These are phyloP conservation scores for Drosophila cracens DNA, from an alignment of 2,888 invertebrate species.

Conservation along the genomic window DNA sequence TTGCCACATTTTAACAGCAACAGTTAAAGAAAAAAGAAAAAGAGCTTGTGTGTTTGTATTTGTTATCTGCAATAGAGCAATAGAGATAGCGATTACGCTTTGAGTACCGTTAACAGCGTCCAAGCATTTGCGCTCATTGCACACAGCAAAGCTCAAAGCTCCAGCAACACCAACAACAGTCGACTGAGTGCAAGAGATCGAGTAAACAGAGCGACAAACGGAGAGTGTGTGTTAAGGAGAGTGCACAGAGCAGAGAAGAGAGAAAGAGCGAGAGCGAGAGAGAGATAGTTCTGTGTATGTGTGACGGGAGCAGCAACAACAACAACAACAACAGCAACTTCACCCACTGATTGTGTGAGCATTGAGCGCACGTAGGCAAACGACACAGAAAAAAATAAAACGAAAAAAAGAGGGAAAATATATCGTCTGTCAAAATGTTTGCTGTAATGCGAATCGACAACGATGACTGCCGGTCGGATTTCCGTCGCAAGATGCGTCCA, in stretches of 20 bases:
- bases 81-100: constrained; percentile 63
- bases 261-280: constrained; percentile 13
- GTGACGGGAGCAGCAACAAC: constrained; percentile 18
- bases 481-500: constrained; percentile 94
- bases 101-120: constrained; percentile 60
- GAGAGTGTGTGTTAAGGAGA: constrained; percentile 11
- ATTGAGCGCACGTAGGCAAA: constrained; percentile 48
- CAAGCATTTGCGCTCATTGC: constrained; percentile 59
- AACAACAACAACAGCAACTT: constrained; percentile 35
- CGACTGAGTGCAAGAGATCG: constrained; percentile 47
- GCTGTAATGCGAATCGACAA: constrained; percentile 95
- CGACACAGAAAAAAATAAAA: constrained; percentile 2
- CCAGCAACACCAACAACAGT: constrained; percentile 14
- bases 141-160: constrained; percentile 55
- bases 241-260: constrained; percentile 19
- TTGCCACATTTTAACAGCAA: constrained; percentile 71
- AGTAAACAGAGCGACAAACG: constrained; percentile 12
- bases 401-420: constrained; percentile 60
- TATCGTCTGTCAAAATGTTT: constrained; percentile 89
- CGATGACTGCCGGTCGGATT: constrained; percentile 94
- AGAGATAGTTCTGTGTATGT: constrained; percentile 8
- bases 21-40: not conserved
- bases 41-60: constrained; percentile 12
- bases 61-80: constrained; percentile 53
- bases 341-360: constrained; percentile 55